Evolutionary conservation across 2,888 invertebrate genomes (phyloP).

Genomic region (Apamea epomidion): DNA sequence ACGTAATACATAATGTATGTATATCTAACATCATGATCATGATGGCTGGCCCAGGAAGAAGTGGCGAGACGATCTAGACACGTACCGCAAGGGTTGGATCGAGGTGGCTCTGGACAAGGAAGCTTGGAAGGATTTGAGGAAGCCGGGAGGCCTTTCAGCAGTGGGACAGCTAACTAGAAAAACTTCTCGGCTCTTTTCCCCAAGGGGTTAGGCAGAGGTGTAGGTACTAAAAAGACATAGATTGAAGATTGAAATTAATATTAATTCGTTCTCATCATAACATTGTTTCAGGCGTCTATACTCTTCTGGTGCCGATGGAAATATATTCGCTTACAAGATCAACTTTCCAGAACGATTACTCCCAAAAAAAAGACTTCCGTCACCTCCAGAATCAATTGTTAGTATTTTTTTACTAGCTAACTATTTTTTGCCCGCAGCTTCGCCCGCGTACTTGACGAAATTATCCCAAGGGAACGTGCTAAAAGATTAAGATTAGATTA

Average conservation of each 20-base stretch:
- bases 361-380: conserved; percentile 58
- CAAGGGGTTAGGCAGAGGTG: background rate
- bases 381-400: conserved; percentile 71
- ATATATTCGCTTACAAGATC: conserved; percentile 93
- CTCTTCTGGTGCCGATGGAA: conserved; percentile 94
- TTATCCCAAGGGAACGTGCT: background rate
- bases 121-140: no score
- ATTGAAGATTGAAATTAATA: background rate
- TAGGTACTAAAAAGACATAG: background rate
- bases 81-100: no score
- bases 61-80: no score
- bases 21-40: no score
- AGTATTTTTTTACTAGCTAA: conserved; percentile 51
- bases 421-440: background rate
- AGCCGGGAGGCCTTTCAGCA: no score
- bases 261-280: background rate
- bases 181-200: background rate
- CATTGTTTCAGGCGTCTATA: conserved; percentile 84
- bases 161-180: no score
- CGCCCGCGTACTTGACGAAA: background rate
- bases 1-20: no score
- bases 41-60: no score
- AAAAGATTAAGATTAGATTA: no score
- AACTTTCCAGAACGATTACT: conserved; percentile 83
- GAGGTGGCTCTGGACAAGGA: no score